Conservation (phyloP, 2,888 invertebrate genomes). For the Heteromurus nitidus region DNA sequence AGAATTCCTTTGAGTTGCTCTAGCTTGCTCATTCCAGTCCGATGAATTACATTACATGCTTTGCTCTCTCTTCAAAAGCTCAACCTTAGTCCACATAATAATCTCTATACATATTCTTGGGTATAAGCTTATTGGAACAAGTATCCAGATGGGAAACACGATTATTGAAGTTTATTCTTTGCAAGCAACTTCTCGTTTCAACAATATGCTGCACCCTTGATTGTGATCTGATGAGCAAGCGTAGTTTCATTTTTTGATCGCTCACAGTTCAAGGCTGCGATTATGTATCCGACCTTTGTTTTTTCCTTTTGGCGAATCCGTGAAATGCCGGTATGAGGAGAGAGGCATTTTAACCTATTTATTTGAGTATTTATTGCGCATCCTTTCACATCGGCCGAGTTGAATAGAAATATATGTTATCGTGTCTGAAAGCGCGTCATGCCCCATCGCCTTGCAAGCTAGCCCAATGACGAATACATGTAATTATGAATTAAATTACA, state of each 20-base stretch:
- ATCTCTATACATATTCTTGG: not conserved
- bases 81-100: not conserved
- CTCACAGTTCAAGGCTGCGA: not conserved
- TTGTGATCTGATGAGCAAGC: not conserved
- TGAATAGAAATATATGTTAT: not conserved
- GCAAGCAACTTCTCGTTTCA: no score
- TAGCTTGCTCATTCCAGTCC: not conserved
- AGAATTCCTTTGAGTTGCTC: not conserved
- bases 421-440: not conserved
- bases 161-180: not conserved
- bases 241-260: not conserved
- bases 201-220: no score
- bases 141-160: not conserved
- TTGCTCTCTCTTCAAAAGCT: no score
- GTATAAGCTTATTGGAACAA: not conserved
- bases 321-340: not conserved
- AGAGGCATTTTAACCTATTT: not conserved
- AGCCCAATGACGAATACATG: no score
- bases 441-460: no score
- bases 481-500: no score
- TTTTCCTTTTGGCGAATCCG: not conserved
- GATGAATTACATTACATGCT: not conserved
- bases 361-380: not conserved
- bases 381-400: not conserved
- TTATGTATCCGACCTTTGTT: not conserved